Evolutionary conservation across 2,888 invertebrate species (phyloP).

Genomic region (Rhagium mordax): DNA sequence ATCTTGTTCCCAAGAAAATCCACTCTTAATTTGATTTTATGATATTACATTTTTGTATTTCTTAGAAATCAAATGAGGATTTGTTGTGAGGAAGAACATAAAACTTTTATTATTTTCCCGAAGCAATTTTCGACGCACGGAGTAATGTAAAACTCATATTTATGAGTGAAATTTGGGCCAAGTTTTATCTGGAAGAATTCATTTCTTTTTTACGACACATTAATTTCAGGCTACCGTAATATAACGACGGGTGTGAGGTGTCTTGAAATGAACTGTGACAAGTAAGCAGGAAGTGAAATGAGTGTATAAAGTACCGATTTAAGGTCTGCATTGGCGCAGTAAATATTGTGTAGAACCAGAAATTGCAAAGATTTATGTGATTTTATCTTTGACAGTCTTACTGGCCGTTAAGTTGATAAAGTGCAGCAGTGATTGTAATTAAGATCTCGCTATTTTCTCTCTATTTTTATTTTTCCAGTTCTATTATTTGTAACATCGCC

Average conservation of each 20-base stretch:
- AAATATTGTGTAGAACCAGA: conserved; percentile 2
- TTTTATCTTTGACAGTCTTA: conserved; percentile 14
- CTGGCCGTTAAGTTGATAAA: conserved; percentile 18
- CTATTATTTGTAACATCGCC: not conserved
- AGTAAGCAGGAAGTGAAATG: not conserved
- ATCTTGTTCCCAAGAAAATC: conserved; percentile 40
- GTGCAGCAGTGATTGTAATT: conserved; percentile 11
- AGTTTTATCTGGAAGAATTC: conserved; percentile 34
- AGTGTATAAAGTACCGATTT: conserved; percentile 12
- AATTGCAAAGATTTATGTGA: conserved; percentile 7
- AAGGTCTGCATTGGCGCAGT: not conserved
- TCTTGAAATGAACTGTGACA: not conserved
- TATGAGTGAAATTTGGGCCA: conserved; percentile 39
- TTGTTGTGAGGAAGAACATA: conserved; percentile 37
- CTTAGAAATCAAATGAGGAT: conserved; percentile 44
- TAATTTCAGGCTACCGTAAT: conserved; percentile 41
- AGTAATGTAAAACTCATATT: conserved; percentile 39
- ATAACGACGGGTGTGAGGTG: conserved; percentile 29
- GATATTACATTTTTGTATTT: conserved; percentile 40
- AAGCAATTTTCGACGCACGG: conserved; percentile 42
- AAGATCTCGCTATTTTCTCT: conserved; percentile 15
- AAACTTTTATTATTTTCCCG: conserved; percentile 44
- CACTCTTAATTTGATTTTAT: conserved; percentile 44
- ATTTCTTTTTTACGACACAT: conserved; percentile 39
- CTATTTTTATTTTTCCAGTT: not conserved